phyloP scores from a whole-genome alignment of 2,888 invertebrate genomes.

The Harpagoxenus sublaevis region DNA sequence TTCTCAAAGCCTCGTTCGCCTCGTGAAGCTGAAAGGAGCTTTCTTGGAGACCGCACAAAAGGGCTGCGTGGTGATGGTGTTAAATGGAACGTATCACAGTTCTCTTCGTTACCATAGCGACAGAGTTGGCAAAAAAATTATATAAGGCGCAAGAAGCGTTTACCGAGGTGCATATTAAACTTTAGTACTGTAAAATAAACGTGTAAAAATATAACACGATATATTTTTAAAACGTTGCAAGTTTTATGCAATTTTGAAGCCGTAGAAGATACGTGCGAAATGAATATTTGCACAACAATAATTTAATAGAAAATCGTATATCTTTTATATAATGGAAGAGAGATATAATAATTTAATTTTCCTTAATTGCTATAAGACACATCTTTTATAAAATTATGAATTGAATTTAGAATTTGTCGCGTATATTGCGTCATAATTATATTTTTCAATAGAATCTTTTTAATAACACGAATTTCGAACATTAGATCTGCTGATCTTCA shows the following conservation, averaged over 20 bases:
- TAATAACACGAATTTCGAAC: neutral
- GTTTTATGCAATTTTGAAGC: neutral
- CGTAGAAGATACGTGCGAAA: neutral
- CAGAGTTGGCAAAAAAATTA: neutral
- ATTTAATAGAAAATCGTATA: constrained; percentile 4
- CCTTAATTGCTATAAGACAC: neutral
- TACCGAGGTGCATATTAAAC: neutral
- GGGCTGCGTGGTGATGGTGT: constrained; percentile 33
- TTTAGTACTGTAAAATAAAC: neutral
- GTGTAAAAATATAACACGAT: neutral
- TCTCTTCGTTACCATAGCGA: constrained; percentile 18
- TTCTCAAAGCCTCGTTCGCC: constrained; percentile 28
- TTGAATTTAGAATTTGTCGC: neutral
- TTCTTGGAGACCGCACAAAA: constrained; percentile 28
- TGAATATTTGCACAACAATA: neutral
- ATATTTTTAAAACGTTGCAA: neutral
- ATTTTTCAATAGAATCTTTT: neutral
- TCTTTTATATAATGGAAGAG: neutral
- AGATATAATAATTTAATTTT: neutral
- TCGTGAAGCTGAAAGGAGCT: constrained; percentile 18
- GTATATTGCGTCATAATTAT: neutral
- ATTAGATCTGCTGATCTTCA: neutral
- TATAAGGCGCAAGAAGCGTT: neutral
- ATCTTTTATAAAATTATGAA: constrained; percentile 12
- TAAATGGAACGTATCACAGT: constrained; percentile 46